Evolutionary conservation across 2,113 vertebrate genomes (phyloP).

Genomic region (Pygathrix nemaeus): DNA sequence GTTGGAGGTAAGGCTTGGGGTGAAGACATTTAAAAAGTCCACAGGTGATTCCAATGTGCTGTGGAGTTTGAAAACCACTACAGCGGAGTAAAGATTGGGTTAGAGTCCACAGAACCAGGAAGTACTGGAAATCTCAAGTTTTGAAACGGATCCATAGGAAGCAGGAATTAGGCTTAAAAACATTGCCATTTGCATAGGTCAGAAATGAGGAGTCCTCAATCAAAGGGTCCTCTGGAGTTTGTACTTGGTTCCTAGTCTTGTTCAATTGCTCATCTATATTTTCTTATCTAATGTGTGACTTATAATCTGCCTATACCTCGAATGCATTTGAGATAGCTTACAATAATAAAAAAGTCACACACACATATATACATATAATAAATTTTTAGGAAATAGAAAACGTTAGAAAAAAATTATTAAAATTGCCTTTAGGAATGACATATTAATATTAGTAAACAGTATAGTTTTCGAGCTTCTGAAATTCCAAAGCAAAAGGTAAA

Average conservation of each 20-base stretch:
- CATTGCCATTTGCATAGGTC: not conserved
- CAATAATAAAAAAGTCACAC: not conserved
- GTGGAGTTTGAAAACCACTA: not conserved
- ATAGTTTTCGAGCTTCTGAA: not conserved
- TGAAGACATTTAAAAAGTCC: not conserved
- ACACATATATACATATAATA: not conserved
- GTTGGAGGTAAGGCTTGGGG: too few species aligned
- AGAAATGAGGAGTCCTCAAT: not conserved
- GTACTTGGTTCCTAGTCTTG: not conserved
- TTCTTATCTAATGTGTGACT: not conserved
- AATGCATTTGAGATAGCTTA: not conserved
- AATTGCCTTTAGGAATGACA: not conserved
- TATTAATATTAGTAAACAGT: not conserved
- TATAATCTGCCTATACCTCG: not conserved
- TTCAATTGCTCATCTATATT: not conserved
- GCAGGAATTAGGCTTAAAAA: not conserved
- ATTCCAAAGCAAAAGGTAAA: not conserved
- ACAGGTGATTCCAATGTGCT: not conserved
- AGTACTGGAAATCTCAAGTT: not conserved
- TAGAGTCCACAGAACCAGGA: not conserved
- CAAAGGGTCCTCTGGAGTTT: not conserved
- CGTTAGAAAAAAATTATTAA: not conserved
- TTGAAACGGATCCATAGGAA: not conserved
- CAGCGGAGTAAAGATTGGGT: not conserved
- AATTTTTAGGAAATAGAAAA: not conserved